Percentiles rank a stretch among this genome's conserved stretches.
These are phyloP conservation scores for Gorsachius magnificus DNA, from an alignment of 2,797 vertebrate genomes.

Conservation along the genomic window DNA sequence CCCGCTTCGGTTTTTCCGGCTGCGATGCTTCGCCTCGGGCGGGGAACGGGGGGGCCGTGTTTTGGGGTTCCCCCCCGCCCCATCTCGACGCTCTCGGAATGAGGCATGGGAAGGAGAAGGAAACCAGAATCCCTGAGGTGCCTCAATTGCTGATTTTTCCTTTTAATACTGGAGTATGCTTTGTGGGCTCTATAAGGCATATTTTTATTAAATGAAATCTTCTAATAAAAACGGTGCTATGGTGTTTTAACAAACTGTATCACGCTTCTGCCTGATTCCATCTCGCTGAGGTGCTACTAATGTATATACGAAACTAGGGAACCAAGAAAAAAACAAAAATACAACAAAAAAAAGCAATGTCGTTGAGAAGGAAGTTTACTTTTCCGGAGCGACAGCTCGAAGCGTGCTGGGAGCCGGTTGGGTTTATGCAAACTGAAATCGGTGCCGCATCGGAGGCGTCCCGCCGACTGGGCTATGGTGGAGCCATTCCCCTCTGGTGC, in stretches of 20 bases:
- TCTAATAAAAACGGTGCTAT: constrained; percentile 78
- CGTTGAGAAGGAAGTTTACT: constrained; percentile 21
- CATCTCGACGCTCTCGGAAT: not conserved
- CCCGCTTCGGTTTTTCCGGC: not conserved
- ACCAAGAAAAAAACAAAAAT: constrained; percentile 56
- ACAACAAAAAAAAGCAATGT: constrained; percentile 3
- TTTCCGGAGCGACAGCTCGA: constrained; percentile 18
- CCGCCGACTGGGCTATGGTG: not conserved
- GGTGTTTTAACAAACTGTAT: constrained; percentile 75
- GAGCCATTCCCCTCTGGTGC: not conserved
- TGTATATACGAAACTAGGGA: constrained; percentile 65
- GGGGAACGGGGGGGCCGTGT: not conserved
- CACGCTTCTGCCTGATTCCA: constrained; percentile 70
- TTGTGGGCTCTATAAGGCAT: constrained; percentile 72
- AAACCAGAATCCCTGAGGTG: constrained; percentile 62
- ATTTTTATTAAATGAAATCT: constrained; percentile 74
- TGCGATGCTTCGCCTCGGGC: not conserved
- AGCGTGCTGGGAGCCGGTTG: not conserved
- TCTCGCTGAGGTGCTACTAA: constrained; percentile 78
- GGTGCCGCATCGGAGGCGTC: not conserved
- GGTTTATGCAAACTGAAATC: constrained; percentile 32
- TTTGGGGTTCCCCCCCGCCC: not conserved
- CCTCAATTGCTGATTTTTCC: constrained; percentile 67
- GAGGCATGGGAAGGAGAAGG: constrained; percentile 47
- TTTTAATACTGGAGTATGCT: constrained; percentile 72